These are phyloP conservation scores for Empidonax traillii DNA, from an alignment of 2,113 vertebrate species.

Conservation along the genomic window DNA sequence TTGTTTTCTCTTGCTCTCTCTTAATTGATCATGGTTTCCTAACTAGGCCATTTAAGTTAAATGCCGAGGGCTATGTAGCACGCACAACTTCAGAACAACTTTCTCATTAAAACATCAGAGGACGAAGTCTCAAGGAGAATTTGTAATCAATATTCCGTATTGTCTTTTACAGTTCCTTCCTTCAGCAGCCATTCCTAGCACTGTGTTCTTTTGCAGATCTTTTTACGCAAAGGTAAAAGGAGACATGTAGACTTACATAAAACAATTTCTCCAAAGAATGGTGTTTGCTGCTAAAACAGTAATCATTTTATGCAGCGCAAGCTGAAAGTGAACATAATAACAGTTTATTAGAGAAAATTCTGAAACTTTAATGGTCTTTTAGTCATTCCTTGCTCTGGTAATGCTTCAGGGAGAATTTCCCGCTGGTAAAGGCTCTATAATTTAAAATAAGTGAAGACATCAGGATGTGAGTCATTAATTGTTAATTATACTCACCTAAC, in stretches of 20 bases:
- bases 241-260: background rate
- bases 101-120: background rate
- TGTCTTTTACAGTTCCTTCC: background rate
- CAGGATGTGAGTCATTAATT: background rate
- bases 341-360: background rate
- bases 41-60: background rate
- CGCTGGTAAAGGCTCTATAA: background rate
- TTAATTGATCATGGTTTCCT: conserved; percentile 12
- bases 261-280: background rate
- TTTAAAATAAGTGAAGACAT: background rate
- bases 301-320: background rate
- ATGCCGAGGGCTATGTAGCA: background rate
- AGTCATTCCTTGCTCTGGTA: background rate
- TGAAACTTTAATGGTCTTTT: background rate
- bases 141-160: conserved; percentile 3
- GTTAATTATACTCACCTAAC: background rate
- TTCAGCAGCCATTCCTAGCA: background rate
- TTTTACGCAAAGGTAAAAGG: background rate
- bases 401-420: background rate
- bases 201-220: background rate
- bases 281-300: background rate
- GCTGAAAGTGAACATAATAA: background rate
- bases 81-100: background rate
- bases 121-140: conserved; percentile 22
- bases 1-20: background rate